Conservation (phyloP, 2,797 vertebrate genomes). For the Chloroceryle inda region DNA sequence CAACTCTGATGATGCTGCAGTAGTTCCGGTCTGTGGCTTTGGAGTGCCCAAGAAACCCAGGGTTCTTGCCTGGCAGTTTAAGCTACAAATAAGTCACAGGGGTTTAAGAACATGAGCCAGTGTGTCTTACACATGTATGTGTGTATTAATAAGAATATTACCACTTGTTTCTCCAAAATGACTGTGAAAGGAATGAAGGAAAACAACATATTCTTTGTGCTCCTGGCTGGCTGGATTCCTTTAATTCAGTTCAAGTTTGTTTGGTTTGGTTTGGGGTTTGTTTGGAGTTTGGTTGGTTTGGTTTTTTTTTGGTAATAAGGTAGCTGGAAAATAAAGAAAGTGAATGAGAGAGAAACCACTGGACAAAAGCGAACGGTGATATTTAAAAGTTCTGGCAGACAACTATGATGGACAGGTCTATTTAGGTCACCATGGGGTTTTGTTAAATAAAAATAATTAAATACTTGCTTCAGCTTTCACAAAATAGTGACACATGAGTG, state of each 20-base stretch:
- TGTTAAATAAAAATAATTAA: neutral
- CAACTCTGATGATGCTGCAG: neutral
- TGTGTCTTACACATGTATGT: neutral
- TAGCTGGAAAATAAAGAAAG: neutral
- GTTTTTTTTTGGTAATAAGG: neutral
- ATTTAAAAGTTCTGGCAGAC: neutral
- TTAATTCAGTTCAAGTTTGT: neutral
- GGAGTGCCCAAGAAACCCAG: neutral
- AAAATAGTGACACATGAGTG: neutral
- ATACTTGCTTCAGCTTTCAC: neutral
- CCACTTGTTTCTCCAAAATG: neutral
- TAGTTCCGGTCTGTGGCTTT: neutral
- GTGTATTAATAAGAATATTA: neutral
- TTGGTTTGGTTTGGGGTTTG: too few species aligned
- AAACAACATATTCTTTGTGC: constrained; percentile 44
- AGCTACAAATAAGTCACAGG: neutral
- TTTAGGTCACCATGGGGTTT: neutral
- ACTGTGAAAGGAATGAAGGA: constrained; percentile 34
- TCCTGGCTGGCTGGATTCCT: neutral
- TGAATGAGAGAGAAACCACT: neutral
- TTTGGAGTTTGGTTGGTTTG: too few species aligned
- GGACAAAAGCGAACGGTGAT: neutral
- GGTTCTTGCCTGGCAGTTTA: neutral
- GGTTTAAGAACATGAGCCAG: neutral
- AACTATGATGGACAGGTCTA: neutral